Evolutionary conservation across 2,797 vertebrate species (phyloP), one percentile per base, ranked within the genome.

Genomic region (Carapus acus): DNA sequence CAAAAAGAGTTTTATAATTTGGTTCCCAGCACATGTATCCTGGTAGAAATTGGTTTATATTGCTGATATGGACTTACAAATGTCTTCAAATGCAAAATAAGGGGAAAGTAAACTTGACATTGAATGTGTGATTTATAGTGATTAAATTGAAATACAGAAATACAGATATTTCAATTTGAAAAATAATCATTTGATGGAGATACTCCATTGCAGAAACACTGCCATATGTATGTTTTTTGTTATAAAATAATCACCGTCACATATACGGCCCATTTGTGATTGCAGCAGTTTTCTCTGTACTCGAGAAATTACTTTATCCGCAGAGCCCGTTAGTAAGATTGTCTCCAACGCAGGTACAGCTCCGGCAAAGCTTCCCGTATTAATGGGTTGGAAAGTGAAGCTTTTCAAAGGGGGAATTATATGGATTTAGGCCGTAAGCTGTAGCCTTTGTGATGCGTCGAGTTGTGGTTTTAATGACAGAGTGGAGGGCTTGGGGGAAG

Each of bases 271-370:
- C 0, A 41, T 43, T 59, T 40, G 8, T 24, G 20, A 44, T 4
- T n/a, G 13, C 29, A 8, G 33, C 31, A 6, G 27, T 44, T 8
- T 15, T 53, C 15, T 41, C 0, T 1, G 12, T 18, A 34, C 11
- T 58, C 33, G 12, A 55, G n/a, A 62, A 45, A 45, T 47, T 2
- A 45, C 7, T 41, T 37, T 40, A n/a, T 47, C n/a, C 13, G 2
- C 21, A 19, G 39, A 16, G 12, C 31, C 19, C 23, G 38, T 41
- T 20, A 21, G 41, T 31, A 27, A 15, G 23, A 48, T 52, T 4
- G 18, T 24, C 53, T 40, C 15, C 12, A 9, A 21, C 37, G 3
- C 34, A 36, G 27, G 20, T 27, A 53, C 16, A 27, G n/a, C n/a
- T n/a, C n/a, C n/a, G 27, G 20, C 8, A 17, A 21, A 39, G 34